Evolutionary conservation across 2,888 invertebrate genomes (phyloP), one percentile per base, ranked within the genome.

Genomic region (Diaphora mendica): DNA sequence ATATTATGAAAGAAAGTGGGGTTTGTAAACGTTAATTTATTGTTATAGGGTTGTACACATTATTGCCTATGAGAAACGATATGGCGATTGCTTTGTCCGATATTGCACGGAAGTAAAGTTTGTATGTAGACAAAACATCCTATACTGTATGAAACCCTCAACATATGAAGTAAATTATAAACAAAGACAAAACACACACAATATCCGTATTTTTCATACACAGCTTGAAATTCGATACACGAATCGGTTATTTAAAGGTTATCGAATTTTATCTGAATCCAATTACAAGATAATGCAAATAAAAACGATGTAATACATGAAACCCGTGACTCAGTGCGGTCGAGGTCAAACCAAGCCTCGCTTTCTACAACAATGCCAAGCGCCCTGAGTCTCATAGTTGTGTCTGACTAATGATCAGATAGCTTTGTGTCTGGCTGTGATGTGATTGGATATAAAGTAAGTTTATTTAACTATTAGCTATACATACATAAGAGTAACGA

Each of bases 311-410:
- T 76, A 85, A 85, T 82, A 82, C 76, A 85, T 78, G 79, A 78
- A 80, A 76, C 76, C 68, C 71, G 82, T 90, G 91, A 91, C 79
- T 91, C 91, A 90, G 77, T 72, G 30, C 33, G 55, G 62, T 70
- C 83, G 87, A 90, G 91, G 89, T 89, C 89, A 78, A 73, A 81
- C 83, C 86, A 76, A 87, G 82, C 87, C 85, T 85, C 80, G 82
- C 91, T 91, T 91, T 92, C 91, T 89, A 91, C 85, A 70, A 89
- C 87, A 88, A 87, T 86, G 83, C 82, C 77, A 83, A 85, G 85
- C 80, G 82, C 76, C 79, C 73, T 79, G 79, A 78, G 83, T 82
- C 87, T 89, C 85, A 39, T 68, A 86, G 85, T 74, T 71, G 79
- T 82, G 81, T 77, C 84, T 90, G 89, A 91, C 87, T 89, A 89